A percentile compares a stretch with the other conserved stretches of the same genome.
Evolutionary conservation across 2,113 vertebrate species (phyloP).

Genomic region (Albula glossodonta): DNA sequence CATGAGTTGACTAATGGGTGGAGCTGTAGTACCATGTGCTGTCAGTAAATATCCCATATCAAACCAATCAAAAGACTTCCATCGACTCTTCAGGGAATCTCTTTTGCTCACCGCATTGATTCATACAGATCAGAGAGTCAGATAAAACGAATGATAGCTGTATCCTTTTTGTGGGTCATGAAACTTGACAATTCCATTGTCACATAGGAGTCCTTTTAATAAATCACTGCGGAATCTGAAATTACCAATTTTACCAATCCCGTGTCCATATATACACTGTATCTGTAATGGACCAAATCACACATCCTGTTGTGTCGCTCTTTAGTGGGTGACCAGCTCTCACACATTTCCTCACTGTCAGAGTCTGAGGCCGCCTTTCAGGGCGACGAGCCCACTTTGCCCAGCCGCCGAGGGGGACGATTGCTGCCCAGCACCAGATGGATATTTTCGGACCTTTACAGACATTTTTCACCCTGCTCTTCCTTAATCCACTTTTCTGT

Average conservation of each 20-base stretch:
- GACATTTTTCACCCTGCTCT: background rate
- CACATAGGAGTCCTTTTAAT: background rate
- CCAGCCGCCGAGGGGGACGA: background rate
- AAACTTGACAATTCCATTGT: background rate
- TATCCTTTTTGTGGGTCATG: background rate
- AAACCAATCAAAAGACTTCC: background rate
- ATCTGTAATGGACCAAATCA: no score
- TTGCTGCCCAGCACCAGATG: background rate
- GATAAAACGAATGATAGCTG: background rate
- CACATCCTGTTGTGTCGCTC: no score
- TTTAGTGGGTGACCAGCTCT: no score
- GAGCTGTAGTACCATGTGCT: no score
- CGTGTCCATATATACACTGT: no score
- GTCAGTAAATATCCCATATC: no score
- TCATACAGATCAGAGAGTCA: background rate
- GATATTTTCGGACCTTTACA: background rate
- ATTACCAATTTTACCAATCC: no score
- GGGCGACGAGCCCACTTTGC: background rate
- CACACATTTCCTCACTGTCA: no score
- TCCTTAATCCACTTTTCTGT: conserved; percentile 1
- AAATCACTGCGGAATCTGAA: no score
- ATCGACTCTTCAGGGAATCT: background rate
- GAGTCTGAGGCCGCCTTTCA: background rate
- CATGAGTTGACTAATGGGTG: no score
- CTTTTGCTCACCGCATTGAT: background rate